These are phyloP conservation scores for Centropyge bicolor DNA, from an alignment of 2,797 vertebrate genomes.

Conservation along the genomic window DNA sequence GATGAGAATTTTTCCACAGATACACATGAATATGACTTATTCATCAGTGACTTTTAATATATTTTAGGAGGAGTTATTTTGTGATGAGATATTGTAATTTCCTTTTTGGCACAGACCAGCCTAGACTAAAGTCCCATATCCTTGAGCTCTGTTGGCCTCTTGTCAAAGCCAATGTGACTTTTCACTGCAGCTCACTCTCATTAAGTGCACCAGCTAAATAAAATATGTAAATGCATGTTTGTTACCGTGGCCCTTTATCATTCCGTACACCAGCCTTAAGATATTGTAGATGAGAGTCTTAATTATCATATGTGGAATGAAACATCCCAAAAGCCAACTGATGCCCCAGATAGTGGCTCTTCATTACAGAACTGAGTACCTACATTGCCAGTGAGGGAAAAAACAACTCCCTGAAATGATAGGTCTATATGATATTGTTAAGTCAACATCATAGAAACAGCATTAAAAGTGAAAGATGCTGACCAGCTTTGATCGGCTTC, in stretches of 20 bases:
- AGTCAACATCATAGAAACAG: not conserved
- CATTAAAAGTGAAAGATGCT: not conserved
- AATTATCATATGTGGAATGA: slow-evolving; percentile 52
- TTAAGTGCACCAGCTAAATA: slow-evolving; percentile 44
- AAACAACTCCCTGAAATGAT: not conserved
- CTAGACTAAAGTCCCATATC: slow-evolving; percentile 18
- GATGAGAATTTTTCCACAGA: not conserved
- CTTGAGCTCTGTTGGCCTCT: slow-evolving; percentile 49
- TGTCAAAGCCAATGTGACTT: slow-evolving; percentile 58
- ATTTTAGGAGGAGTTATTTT: slow-evolving; percentile 22
- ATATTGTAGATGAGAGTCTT: slow-evolving; percentile 36
- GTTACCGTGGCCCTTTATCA: slow-evolving; percentile 27
- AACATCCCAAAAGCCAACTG: slow-evolving; percentile 47
- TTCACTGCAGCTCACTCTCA: slow-evolving; percentile 49
- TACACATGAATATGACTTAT: not conserved
- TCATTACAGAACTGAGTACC: slow-evolving; percentile 5
- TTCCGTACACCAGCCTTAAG: slow-evolving; percentile 48
- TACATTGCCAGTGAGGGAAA: slow-evolving; percentile 14
- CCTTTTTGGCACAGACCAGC: slow-evolving; percentile 44
- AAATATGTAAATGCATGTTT: slow-evolving; percentile 50
- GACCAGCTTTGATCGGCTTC: not conserved
- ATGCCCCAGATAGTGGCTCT: slow-evolving; percentile 50
- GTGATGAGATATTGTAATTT: slow-evolving; percentile 18
- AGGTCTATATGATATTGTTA: not conserved
- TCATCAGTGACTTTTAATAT: slow-evolving; percentile 13